A percentile compares a stretch with the other conserved stretches of the same genome.
These are phyloP conservation scores for Dicrostonyx torquatus DNA, from an alignment of 2,797 vertebrate genomes.

Conservation along the genomic window DNA sequence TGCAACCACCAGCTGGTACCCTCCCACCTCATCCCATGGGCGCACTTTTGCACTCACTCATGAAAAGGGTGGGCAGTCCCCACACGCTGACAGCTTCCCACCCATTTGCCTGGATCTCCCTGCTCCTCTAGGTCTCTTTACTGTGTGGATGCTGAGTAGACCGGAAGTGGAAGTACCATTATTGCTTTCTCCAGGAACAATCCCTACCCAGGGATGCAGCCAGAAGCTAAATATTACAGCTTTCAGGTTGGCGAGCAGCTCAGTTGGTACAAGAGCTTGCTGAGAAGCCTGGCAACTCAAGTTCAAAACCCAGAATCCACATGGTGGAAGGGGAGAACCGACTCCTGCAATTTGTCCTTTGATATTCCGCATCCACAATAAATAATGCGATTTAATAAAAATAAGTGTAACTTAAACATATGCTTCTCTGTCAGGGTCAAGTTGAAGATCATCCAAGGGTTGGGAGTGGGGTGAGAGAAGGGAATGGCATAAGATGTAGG, in stretches of 20 bases:
- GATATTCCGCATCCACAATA: background rate
- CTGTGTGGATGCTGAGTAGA: background rate
- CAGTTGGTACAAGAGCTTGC: background rate
- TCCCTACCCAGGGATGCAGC: background rate
- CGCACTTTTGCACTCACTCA: background rate
- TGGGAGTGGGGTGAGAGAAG: background rate
- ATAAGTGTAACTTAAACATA: background rate
- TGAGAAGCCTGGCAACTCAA: background rate
- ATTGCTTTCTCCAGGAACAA: background rate
- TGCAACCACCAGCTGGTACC: background rate
- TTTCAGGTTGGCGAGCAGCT: background rate
- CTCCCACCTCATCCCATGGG: background rate
- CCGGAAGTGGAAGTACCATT: background rate
- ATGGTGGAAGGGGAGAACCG: background rate
- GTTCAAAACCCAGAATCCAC: background rate
- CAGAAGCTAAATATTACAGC: background rate
- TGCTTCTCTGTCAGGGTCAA: background rate
- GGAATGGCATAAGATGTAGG: rapidly evolving
- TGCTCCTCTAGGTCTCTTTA: background rate
- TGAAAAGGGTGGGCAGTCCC: background rate
- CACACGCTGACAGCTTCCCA: background rate
- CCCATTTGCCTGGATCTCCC: background rate
- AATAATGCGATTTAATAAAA: too few species aligned
- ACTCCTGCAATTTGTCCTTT: background rate
- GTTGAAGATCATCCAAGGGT: background rate